Evolutionary conservation across 2,888 invertebrate genomes (phyloP), one percentile per base, ranked within the genome.

Genomic region (Herminia tarsipennalis): DNA sequence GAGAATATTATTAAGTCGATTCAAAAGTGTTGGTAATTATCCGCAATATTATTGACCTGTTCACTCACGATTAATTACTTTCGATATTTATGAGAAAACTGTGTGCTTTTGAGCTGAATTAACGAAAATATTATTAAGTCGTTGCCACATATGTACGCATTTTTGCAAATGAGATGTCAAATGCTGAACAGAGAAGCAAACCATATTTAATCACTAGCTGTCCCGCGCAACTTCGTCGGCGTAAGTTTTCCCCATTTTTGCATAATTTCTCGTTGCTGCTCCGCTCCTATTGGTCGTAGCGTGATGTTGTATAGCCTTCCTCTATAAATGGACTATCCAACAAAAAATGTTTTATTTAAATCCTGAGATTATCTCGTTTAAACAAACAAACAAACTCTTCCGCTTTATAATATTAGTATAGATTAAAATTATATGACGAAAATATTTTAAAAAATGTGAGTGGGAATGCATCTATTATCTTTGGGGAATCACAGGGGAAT

Each of bases 361-460:
- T n/a, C n/a, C n/a, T n/a, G n/a, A n/a, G n/a, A n/a, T n/a, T n/a
- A n/a, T n/a, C n/a, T n/a, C n/a, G n/a, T n/a, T n/a, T n/a, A n/a
- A n/a, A n/a, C n/a, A n/a, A n/a, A n/a, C n/a, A n/a, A n/a, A n/a
- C n/a, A n/a, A n/a, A n/a, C n/a, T n/a, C n/a, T n/a, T n/a, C n/a
- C n/a, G n/a, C n/a, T n/a, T n/a, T n/a, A n/a, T n/a, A n/a, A n/a
- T n/a, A n/a, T n/a, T n/a, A n/a, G n/a, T n/a, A n/a, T n/a, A n/a
- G n/a, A n/a, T 16, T 9, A 47, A 59, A 16, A 17, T 10, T 36
- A 9, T 25, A 24, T 59, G 64, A 63, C 60, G 44, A 64, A 59
- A 33, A 28, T 39, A 28, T 40, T 14, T 48, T 25, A 33, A 22
- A 12, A 46, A 51, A 50, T 62, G 14, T 21, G 39, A 22, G 5